These are phyloP conservation scores for Henricia sp. DNA, from an alignment of 53 echinoderm and acorn worm genomes.

Conservation along the genomic window DNA sequence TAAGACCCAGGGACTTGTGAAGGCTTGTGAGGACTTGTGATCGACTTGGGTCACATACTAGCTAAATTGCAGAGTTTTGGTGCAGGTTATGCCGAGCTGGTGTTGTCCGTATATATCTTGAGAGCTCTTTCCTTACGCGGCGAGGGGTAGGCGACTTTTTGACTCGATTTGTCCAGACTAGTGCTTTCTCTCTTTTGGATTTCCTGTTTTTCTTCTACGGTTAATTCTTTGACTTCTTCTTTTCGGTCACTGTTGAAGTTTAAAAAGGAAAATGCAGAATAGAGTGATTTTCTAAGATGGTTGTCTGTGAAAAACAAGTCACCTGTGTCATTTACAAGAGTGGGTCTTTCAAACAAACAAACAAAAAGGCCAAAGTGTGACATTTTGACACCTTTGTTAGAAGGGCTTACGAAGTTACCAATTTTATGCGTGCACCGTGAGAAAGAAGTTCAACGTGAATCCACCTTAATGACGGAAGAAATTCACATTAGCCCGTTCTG, in stretches of 20 bases:
- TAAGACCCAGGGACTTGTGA: too few species aligned
- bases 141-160: constrained; percentile 74
- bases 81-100: neutral
- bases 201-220: constrained; percentile 89
- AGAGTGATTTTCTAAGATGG: neutral
- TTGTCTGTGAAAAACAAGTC: neutral
- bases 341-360: too few species aligned
- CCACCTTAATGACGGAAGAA: too few species aligned
- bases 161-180: constrained; percentile 67
- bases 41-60: neutral
- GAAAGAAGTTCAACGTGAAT: too few species aligned
- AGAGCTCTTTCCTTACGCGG: constrained; percentile 94
- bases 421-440: too few species aligned
- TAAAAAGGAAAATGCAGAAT: neutral
- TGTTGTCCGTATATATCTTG: constrained; percentile 83
- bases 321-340: neutral
- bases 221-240: constrained; percentile 81
- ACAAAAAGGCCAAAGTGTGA: too few species aligned
- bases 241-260: constrained; percentile 68
- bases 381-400: too few species aligned
- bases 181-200: constrained; percentile 92
- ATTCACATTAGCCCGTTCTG: too few species aligned
- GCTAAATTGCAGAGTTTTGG: too few species aligned
- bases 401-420: too few species aligned
- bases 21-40: neutral